Evolutionary conservation across 2,797 vertebrate species (phyloP).

Genomic region (Oryzias sinensis): DNA sequence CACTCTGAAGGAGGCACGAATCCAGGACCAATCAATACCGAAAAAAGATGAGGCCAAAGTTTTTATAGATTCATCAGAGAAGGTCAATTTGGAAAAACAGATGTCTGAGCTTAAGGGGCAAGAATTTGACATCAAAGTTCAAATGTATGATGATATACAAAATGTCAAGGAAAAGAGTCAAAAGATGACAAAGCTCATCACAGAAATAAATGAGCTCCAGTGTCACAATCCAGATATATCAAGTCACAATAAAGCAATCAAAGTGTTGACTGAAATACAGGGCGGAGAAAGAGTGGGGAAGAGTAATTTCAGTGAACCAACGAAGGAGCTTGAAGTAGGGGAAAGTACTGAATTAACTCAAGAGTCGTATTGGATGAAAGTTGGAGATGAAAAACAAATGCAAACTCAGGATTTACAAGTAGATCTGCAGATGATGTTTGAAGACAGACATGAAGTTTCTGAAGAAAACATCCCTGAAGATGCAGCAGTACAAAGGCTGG

Average conservation of each 20-base stretch:
- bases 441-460: conserved; percentile 21
- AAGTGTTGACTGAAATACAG: conserved; percentile 9
- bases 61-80: conserved; percentile 15
- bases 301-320: conserved; percentile 4
- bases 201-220: conserved; percentile 46
- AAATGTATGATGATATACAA: conserved; percentile 29
- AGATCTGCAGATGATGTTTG: not conserved
- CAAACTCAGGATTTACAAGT: conserved; percentile 8
- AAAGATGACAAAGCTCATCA: conserved; percentile 44
- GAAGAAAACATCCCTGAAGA: conserved; percentile 23
- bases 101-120: conserved; percentile 31
- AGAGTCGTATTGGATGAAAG: not conserved
- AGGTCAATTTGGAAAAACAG: conserved; percentile 24
- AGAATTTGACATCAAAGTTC: conserved; percentile 24
- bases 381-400: conserved; percentile 18
- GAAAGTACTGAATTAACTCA: not conserved
- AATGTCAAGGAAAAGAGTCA: conserved; percentile 31
- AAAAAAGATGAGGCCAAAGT: conserved; percentile 21
- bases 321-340: conserved; percentile 10
- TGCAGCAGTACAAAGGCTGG: conserved; percentile 36
- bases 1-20: conserved; percentile 6
- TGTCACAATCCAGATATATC: conserved; percentile 12
- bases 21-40: conserved; percentile 18
- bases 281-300: conserved; percentile 8
- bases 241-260: conserved; percentile 7